Evolutionary conservation across 2,888 invertebrate species (phyloP), one percentile per base, ranked within the genome.

Genomic region (Halocaridina rubra): DNA sequence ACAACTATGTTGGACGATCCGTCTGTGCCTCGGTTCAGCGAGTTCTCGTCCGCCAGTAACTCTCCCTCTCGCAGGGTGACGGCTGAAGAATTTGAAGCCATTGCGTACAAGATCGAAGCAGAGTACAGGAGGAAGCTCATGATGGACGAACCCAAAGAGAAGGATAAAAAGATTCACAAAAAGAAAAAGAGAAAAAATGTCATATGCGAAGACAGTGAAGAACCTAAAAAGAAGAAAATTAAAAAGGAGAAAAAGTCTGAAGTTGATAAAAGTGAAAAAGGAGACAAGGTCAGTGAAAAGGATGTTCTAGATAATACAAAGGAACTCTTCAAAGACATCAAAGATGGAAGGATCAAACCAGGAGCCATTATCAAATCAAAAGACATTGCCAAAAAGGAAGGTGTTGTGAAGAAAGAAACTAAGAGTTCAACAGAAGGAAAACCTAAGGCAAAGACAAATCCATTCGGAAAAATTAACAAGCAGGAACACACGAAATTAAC

Each of bases 1-100:
- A 95, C 96, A 0, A 96, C 96, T 0, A 94, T 94, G 89, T 93
- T 94, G 87, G 93, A 95, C 0, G 94, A 94, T 22, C 82, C 87
- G 1, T 81, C 67, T 10, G 84, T 88, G 16, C 86, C 88, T 10
- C 80, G 84, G 7, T 79, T 86, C 39, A 86, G 84, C 53, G 88
- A 84, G 29, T 86, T 86, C 29, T 82, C 85, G 10, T 80, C 84
- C 0, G 84, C 78, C 46, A 84, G 84, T 29, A 75, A 82, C 53
- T 82, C 77, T 16, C 78, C 80, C 7, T 80, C 85, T 13, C 80
- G 72, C 33, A 78, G 82, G 59, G 84, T 82, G 22, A 80, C 82
- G 30, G 77, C 82, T 13, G 81, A 86, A 69, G 84, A 85, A 32
- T 80, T 86, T 59, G 81, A 81, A 67, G 80, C 88, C 0, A 84